Conservation (phyloP, 2,888 invertebrate genomes). For the Andrena praecox region DNA sequence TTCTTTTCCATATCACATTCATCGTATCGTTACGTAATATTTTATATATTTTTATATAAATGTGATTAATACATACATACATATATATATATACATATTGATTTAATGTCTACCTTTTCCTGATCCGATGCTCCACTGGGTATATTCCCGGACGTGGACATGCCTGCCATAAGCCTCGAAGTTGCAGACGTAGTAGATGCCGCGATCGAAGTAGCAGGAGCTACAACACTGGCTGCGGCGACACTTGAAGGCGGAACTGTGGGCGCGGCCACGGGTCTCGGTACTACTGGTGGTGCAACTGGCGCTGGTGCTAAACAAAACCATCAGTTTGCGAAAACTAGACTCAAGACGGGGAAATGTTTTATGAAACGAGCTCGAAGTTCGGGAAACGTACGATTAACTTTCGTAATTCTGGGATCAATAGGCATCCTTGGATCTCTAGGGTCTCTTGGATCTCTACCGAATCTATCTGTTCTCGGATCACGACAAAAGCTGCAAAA, state of each 20-base stretch:
- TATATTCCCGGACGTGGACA: slow-evolving; percentile 86
- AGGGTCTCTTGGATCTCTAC: slow-evolving; percentile 82
- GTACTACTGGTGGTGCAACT: slow-evolving; percentile 75
- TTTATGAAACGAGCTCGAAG: neutral
- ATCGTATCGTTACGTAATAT: slow-evolving; percentile 6
- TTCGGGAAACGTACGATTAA: slow-evolving; percentile 80
- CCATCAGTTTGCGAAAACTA: neutral
- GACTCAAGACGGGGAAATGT: no score
- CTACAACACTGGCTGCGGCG: slow-evolving; percentile 68
- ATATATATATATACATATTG: neutral
- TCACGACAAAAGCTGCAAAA: slow-evolving; percentile 79
- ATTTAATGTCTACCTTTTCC: slow-evolving; percentile 89
- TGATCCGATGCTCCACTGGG: slow-evolving; percentile 95
- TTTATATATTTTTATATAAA: slow-evolving; percentile 28
- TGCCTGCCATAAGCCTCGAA: slow-evolving; percentile 87
- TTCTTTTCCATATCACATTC: neutral
- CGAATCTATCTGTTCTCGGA: slow-evolving; percentile 82
- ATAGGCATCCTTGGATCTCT: slow-evolving; percentile 87
- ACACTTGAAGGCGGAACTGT: slow-evolving; percentile 74
- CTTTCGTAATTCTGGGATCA: slow-evolving; percentile 89
- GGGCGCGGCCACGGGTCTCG: slow-evolving; percentile 81
- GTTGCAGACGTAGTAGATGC: slow-evolving; percentile 86
- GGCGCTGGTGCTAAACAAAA: slow-evolving; percentile 71
- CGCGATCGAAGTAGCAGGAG: slow-evolving; percentile 72
- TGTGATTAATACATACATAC: slow-evolving; percentile 1